phyloP scores from a whole-genome alignment of 1,140 invertebrate genomes.

The Lepidurus arcticus region DNA sequence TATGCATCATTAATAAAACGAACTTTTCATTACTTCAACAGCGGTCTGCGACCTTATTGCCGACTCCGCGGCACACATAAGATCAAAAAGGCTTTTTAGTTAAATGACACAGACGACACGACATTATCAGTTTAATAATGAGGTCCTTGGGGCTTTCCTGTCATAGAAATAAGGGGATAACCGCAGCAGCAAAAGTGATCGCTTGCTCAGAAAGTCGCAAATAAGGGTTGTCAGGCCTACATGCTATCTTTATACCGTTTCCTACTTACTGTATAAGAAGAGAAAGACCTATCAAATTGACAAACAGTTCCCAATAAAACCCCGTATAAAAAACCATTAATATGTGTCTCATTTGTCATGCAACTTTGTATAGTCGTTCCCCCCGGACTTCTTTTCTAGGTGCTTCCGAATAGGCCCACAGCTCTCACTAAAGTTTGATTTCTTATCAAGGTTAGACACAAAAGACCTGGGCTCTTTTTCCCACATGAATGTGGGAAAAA shows the following conservation, averaged over 20 bases:
- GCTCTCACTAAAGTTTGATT: not conserved
- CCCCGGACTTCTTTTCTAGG: not conserved
- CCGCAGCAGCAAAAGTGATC: not conserved
- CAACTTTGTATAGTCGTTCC: not conserved
- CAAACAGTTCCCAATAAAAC: conserved; percentile 13
- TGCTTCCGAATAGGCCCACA: not conserved
- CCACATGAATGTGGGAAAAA: no score
- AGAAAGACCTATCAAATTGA: conserved; percentile 5
- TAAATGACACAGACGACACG: not conserved
- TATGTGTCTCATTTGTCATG: conserved; percentile 22
- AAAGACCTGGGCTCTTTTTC: conserved; percentile 4
- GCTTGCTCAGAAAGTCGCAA: not conserved
- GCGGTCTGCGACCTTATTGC: not conserved
- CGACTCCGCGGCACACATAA: not conserved
- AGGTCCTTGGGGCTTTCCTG: not conserved
- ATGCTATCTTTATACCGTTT: not conserved
- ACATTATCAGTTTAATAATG: conserved; percentile 22
- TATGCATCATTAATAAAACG: conserved; percentile 45
- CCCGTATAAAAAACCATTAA: not conserved
- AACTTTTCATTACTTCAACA: conserved; percentile 6
- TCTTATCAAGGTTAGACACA: conserved; percentile 23
- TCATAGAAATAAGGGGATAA: not conserved
- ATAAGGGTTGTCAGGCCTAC: not conserved
- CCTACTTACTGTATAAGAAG: not conserved
- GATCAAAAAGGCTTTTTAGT: not conserved